Evolutionary conservation across 2,888 invertebrate genomes (phyloP).

Genomic region (Drosophila demipolita): DNA sequence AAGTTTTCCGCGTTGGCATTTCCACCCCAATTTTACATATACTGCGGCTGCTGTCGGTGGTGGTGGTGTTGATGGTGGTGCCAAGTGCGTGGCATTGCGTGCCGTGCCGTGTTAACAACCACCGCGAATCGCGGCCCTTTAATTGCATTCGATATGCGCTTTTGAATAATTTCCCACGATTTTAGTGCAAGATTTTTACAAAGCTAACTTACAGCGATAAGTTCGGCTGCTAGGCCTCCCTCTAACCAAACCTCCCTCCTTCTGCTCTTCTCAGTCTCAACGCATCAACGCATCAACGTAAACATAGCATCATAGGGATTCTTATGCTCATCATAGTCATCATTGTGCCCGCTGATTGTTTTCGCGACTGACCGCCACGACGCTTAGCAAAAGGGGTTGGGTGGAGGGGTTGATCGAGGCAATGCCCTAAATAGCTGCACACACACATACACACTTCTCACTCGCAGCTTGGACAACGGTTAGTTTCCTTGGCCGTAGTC

Average conservation of each 20-base stretch:
- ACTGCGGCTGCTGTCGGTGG: constrained; percentile 15
- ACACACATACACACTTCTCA: constrained; percentile 17
- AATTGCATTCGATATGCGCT: constrained; percentile 80
- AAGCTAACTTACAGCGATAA: constrained; percentile 46
- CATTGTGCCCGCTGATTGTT: constrained; percentile 71
- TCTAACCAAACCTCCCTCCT: constrained; percentile 10
- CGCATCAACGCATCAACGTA: constrained; percentile 43
- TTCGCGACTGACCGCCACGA: constrained; percentile 75
- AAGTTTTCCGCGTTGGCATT: constrained; percentile 49
- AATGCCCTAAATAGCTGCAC: constrained; percentile 54
- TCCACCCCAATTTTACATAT: constrained; percentile 44
- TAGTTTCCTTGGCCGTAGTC: constrained; percentile 49
- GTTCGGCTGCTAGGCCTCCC: constrained; percentile 27
- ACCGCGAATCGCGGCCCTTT: constrained; percentile 75
- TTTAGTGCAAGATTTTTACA: constrained; percentile 70
- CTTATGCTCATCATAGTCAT: constrained; percentile 60
- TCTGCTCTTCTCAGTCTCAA: constrained; percentile 9
- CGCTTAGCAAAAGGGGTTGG: constrained; percentile 40
- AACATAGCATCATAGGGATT: constrained; percentile 36
- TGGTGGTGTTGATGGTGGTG: constrained; percentile 35
- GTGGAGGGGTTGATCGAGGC: constrained; percentile 50
- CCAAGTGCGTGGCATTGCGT: constrained; percentile 41
- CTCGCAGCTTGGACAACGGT: constrained; percentile 41
- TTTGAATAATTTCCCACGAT: constrained; percentile 80
- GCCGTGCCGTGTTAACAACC: constrained; percentile 42